These are phyloP conservation scores for Pogonognathellus flavescens DNA, from an alignment of 1,140 invertebrate genomes.

Conservation along the genomic window DNA sequence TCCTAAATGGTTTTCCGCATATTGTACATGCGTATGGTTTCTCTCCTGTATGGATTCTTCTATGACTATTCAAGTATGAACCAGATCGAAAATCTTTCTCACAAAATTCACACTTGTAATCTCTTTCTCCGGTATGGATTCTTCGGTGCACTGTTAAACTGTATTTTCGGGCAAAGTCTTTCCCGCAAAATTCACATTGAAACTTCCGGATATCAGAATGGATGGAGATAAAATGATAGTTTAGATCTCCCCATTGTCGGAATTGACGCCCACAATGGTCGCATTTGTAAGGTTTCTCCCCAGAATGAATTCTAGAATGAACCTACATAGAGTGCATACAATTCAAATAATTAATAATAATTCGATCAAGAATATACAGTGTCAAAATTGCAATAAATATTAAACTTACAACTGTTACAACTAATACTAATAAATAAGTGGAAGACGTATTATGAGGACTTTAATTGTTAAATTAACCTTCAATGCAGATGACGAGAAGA, in stretches of 20 bases:
- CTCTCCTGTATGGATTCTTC: conserved; percentile 91
- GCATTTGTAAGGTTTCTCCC: conserved; percentile 85
- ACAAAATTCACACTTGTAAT: conserved; percentile 90
- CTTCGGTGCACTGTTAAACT: conserved; percentile 90
- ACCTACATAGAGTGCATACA: conserved; percentile 74
- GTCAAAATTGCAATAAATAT: not conserved
- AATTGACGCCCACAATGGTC: conserved; percentile 83
- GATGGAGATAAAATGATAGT: conserved; percentile 88
- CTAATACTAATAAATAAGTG: too few relatives aligned
- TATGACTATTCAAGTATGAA: conserved; percentile 87
- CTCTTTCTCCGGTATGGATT: conserved; percentile 91
- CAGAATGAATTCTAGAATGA: conserved; percentile 81
- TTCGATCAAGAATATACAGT: too few relatives aligned
- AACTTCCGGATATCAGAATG: conserved; percentile 87
- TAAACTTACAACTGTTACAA: too few relatives aligned
- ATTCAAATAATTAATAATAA: too few relatives aligned
- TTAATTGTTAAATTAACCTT: conserved; percentile 73
- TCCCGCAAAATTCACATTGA: conserved; percentile 91
- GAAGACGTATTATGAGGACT: not conserved
- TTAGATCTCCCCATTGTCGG: conserved; percentile 89
- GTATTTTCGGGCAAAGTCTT: conserved; percentile 92
- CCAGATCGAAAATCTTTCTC: conserved; percentile 86
- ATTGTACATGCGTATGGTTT: conserved; percentile 83
- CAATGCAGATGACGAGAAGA: conserved; percentile 83
- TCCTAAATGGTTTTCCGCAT: conserved; percentile 87